phyloP scores from a whole-genome alignment of 2,797 vertebrate genomes.

The Thaleichthys pacificus region DNA sequence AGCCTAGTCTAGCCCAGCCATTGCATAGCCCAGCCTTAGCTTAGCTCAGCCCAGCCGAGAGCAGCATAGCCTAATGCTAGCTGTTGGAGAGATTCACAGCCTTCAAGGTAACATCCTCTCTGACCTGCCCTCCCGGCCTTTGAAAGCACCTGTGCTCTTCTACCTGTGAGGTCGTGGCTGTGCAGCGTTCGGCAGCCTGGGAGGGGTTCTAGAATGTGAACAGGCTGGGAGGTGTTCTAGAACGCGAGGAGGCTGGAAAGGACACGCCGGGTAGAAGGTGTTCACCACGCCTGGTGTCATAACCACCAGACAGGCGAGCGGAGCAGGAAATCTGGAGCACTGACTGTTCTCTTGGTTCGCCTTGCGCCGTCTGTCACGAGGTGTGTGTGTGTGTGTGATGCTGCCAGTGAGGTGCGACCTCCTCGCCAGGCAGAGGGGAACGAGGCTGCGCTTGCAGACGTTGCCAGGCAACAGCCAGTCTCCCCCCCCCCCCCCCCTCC shows the following conservation, averaged over 20 bases:
- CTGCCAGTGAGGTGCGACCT: conserved; percentile 29
- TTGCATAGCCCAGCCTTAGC: neutral
- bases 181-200: neutral
- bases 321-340: too few relatives aligned
- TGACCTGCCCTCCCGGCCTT: too few relatives aligned
- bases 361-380: neutral
- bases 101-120: too few relatives aligned
- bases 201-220: too few relatives aligned
- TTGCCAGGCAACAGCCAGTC: conserved; percentile 65
- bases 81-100: neutral
- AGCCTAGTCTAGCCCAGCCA: neutral
- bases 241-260: too few relatives aligned
- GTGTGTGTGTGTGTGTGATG: neutral
- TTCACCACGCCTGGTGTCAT: too few relatives aligned
- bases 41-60: neutral
- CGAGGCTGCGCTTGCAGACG: conserved; percentile 30
- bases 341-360: neutral
- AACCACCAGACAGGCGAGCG: too few relatives aligned
- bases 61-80: neutral
- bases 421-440: conserved; percentile 22
- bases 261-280: too few relatives aligned
- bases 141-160: too few relatives aligned
- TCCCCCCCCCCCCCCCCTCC: conserved; percentile 25
- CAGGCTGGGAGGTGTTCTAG: too few relatives aligned
- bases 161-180: neutral